Evolutionary conservation across 2,888 invertebrate genomes (phyloP), one percentile per base, ranked within the genome.

Genomic region (Cylindroiulus punctatus): DNA sequence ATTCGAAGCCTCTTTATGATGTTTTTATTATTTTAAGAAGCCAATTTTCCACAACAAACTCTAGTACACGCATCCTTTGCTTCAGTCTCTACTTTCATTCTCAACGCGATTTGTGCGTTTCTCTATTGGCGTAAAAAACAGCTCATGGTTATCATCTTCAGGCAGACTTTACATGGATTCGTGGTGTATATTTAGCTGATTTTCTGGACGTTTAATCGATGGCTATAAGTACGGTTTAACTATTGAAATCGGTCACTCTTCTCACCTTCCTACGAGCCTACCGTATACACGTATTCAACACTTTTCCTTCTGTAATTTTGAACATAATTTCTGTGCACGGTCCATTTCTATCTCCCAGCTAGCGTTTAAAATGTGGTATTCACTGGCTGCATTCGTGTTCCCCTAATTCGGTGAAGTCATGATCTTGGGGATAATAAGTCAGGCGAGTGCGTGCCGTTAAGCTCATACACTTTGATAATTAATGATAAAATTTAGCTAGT

Each of bases 391-490:
- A 65, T 65, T 65, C 26, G 1, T 4, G 65, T 26, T 65, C 26
- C 22, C 65, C 26, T 36, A 65, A 65, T 65, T 65, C 26, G 0
- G 65, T 8, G 26, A 65, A 65, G 65, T 65, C 65, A 26, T 65
- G 65, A 65, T 65, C 65, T 65, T 65, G 65, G 65, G 65, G 65
- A 65, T 65, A 65, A 65, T 65, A 65, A 65, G 65, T 65, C 65
- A 65, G 65, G 65, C 65, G 65, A 65, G 65, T 65, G 65, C 65
- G 65, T 26, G 65, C 65, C 65, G 65, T 65, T 65, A 65, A 65
- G 65, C 65, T 65, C 26, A 26, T 65, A 26, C 65, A 65, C 65
- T 65, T 65, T 65, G 65, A 65, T 65, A 65, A 65, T 65, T 65
- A 65, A 65, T 65, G 65, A 65, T 65, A 65, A 65, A 65, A 65